Conservation (phyloP, 2,113 vertebrate genomes). For the Rhinolophus sinicus region DNA sequence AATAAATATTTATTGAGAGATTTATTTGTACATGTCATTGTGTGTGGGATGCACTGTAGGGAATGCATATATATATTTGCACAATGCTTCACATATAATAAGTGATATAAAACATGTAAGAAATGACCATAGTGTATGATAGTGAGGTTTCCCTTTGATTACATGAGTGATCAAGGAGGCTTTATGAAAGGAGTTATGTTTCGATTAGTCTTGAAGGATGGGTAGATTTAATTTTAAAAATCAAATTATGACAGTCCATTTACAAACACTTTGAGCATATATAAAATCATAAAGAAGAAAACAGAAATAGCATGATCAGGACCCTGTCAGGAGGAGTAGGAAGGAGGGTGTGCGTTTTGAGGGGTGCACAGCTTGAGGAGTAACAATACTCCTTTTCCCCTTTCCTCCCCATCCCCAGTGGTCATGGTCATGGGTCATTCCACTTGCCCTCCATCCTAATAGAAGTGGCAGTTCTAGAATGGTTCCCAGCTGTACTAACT, state of each 20-base stretch:
- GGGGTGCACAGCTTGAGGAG: neutral
- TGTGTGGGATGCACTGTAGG: neutral
- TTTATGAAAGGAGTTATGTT: neutral
- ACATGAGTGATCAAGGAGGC: neutral
- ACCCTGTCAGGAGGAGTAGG: neutral
- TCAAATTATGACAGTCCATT: neutral
- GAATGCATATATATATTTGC: neutral
- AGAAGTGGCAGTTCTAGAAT: neutral
- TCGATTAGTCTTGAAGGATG: neutral
- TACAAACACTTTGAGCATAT: neutral
- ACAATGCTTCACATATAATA: neutral
- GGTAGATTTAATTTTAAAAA: constrained; percentile 4
- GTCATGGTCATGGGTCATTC: neutral
- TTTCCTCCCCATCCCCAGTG: neutral
- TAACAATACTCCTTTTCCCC: accelerated
- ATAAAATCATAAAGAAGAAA: neutral
- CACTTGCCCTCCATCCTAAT: neutral
- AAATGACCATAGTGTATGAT: neutral
- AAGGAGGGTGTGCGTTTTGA: neutral
- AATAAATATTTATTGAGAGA: neutral
- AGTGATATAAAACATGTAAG: neutral
- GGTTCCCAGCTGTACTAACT: neutral
- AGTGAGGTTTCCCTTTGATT: neutral
- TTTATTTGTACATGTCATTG: neutral
- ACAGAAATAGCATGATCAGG: neutral